These are phyloP conservation scores for Tridacna gigas DNA, from an alignment of 2,888 invertebrate species.

Conservation along the genomic window DNA sequence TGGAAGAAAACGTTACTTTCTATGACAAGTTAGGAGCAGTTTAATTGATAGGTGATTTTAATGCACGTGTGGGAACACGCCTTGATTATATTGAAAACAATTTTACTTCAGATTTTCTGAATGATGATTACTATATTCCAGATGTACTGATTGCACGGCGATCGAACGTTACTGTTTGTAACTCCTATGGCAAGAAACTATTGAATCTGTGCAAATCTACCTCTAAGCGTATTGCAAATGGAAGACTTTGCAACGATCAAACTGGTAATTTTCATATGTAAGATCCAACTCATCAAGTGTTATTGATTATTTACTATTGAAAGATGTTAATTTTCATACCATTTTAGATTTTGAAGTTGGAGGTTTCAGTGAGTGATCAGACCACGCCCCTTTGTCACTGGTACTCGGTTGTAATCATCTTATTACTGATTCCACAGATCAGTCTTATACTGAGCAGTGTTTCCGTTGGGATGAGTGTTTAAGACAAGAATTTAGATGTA, in stretches of 20 bases:
- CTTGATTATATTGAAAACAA: conserved; percentile 1
- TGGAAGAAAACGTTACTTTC: conserved; percentile 32
- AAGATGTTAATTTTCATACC: background rate
- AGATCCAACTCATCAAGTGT: background rate
- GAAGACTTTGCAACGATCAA: conserved; percentile 4
- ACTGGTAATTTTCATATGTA: conserved; percentile 5
- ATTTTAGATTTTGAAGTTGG: background rate
- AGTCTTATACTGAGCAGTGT: background rate
- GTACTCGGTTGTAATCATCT: background rate
- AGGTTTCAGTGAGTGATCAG: conserved; percentile 10
- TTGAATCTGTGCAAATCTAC: conserved; percentile 16
- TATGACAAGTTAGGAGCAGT: conserved; percentile 31
- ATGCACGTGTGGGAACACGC: conserved; percentile 24
- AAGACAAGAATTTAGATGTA: conserved; percentile 6
- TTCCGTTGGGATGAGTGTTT: background rate
- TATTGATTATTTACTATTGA: conserved; percentile 13
- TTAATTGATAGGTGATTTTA: conserved; percentile 44
- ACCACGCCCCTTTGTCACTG: conserved; percentile 19
- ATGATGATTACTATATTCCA: conserved; percentile 11
- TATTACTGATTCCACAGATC: background rate
- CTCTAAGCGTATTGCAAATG: conserved; percentile 6
- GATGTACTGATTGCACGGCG: background rate
- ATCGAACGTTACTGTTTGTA: background rate
- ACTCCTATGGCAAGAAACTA: background rate
- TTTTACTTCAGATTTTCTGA: background rate